Evolutionary conservation across 53 echinoderm and acorn worm species (phyloP).

Genomic region (Echinarachnius parma): DNA sequence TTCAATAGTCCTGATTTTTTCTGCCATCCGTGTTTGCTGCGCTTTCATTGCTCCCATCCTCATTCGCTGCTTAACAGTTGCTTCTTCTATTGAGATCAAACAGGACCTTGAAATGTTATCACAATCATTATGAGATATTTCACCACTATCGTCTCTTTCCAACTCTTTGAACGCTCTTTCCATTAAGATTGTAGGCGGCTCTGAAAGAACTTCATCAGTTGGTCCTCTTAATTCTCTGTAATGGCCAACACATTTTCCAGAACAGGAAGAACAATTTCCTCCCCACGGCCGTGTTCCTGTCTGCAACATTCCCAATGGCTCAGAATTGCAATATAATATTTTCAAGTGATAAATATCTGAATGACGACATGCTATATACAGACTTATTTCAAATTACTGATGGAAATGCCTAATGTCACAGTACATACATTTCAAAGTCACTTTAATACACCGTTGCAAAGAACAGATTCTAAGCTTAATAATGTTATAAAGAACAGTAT

Average conservation of each 20-base stretch:
- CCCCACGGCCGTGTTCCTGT: too few relatives aligned
- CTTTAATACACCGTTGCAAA: too few relatives aligned
- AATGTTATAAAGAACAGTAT: too few relatives aligned
- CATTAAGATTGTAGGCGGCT: constrained; percentile 1
- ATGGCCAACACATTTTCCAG: constrained; percentile 14
- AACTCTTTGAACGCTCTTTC: neutral
- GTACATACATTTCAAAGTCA: too few relatives aligned
- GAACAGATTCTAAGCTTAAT: too few relatives aligned
- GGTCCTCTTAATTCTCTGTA: constrained; percentile 1
- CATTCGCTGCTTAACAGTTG: constrained; percentile 3
- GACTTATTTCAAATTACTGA: too few relatives aligned
- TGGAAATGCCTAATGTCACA: too few relatives aligned
- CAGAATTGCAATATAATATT: too few relatives aligned
- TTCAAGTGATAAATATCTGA: too few relatives aligned
- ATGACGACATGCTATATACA: too few relatives aligned
- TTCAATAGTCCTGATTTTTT: constrained; percentile 4
- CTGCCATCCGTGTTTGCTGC: constrained; percentile 16
- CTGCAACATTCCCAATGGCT: too few relatives aligned
- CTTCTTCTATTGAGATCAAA: constrained; percentile 19
- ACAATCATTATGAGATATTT: neutral
- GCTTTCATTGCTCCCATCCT: constrained; percentile 17
- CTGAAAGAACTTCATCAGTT: neutral
- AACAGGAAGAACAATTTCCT: neutral
- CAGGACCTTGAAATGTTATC: neutral
- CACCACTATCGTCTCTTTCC: neutral